These are phyloP conservation scores for Spilarctia lutea DNA, from an alignment of 2,888 invertebrate genomes.

Conservation along the genomic window DNA sequence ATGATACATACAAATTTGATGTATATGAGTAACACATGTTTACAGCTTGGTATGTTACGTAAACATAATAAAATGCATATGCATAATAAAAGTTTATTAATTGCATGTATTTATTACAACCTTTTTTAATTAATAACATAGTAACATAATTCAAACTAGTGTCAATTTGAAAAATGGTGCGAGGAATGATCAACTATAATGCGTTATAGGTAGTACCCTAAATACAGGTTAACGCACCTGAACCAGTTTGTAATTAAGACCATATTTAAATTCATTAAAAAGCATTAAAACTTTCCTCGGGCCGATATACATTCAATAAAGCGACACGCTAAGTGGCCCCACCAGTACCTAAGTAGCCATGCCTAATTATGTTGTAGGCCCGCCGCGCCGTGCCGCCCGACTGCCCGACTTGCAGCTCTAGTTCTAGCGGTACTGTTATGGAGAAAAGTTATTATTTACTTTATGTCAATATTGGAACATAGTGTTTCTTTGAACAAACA, in stretches of 20 bases:
- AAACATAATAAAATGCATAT: neutral
- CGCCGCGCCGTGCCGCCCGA: neutral
- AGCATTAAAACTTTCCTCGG: conserved; percentile 77
- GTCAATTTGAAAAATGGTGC: conserved; percentile 37
- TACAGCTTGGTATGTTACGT: neutral
- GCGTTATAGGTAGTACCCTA: conserved; percentile 53
- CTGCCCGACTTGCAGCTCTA: conserved; percentile 12
- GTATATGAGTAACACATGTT: neutral
- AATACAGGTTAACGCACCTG: conserved; percentile 77
- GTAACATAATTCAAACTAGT: conserved; percentile 18
- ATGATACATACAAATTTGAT: too few species aligned
- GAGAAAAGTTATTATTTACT: neutral
- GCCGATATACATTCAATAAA: conserved; percentile 69
- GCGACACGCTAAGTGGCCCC: conserved; percentile 63
- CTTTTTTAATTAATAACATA: conserved; percentile 8
- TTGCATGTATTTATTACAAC: neutral
- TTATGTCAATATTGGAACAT: neutral
- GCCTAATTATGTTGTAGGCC: conserved; percentile 48
- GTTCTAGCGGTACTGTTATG: neutral
- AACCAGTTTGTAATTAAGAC: conserved; percentile 84
- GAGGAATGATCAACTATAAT: conserved; percentile 41
- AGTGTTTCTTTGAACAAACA: neutral
- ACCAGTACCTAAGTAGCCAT: conserved; percentile 62
- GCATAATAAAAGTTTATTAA: neutral
- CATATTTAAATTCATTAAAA: conserved; percentile 84